phyloP scores from a whole-genome alignment of 23 tunicate species.

The Botrylloides violaceus region DNA sequence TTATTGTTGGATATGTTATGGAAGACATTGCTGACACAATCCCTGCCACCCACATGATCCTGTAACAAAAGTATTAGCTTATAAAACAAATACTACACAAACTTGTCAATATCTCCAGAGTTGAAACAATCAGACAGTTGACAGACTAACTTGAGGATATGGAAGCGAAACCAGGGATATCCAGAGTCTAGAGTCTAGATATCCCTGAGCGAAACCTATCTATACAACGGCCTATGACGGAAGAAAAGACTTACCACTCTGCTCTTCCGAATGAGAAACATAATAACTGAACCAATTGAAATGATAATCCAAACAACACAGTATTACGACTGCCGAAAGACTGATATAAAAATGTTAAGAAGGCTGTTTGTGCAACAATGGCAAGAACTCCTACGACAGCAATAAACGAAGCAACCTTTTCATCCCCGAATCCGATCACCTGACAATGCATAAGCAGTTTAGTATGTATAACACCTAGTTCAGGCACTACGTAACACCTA shows the following conservation, averaged over 20 bases:
- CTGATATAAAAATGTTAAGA: conserved; percentile 65
- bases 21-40: conserved; percentile 72
- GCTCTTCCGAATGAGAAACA: conserved; percentile 70
- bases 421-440: conserved; percentile 94
- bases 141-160: too few species aligned
- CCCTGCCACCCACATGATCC: conserved; percentile 97
- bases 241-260: conserved; percentile 64
- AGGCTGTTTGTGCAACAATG: conserved; percentile 85
- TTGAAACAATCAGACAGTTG: too few species aligned
- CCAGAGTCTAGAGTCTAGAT: too few species aligned
- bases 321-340: conserved; percentile 59
- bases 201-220: too few species aligned
- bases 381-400: conserved; percentile 93
- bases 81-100: too few species aligned
- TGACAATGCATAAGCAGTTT: too few species aligned
- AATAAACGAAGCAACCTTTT: conserved; percentile 74
- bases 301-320: conserved; percentile 63
- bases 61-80: conserved; percentile 7
- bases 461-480: too few species aligned
- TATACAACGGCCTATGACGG: background rate
- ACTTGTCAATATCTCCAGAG: too few species aligned
- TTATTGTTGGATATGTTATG: conserved; percentile 84
- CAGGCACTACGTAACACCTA: too few species aligned
- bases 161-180: too few species aligned
- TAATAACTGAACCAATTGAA: conserved; percentile 77